Percentiles rank a stretch among this genome's conserved stretches.
Conservation (phyloP, 2,888 invertebrate species). For the Calameuta idolon region DNA sequence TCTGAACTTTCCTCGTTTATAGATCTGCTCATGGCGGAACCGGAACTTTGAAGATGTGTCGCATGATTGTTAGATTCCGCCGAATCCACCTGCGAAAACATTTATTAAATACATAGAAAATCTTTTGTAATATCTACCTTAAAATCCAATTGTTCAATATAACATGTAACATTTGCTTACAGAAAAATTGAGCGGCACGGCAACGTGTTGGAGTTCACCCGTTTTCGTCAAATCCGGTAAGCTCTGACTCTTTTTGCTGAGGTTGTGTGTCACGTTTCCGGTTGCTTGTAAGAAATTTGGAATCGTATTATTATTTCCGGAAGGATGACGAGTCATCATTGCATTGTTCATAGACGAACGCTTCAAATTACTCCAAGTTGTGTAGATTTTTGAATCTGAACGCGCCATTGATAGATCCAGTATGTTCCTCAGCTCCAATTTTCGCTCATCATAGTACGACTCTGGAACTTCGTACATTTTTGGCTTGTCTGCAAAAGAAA, state of each 20-base stretch:
- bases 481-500: slow-evolving; percentile 56
- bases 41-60: slow-evolving; percentile 55
- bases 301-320: slow-evolving; percentile 79
- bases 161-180: slow-evolving; percentile 68
- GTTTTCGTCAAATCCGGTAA: slow-evolving; percentile 76
- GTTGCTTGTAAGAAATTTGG: slow-evolving; percentile 56
- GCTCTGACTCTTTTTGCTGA: slow-evolving; percentile 77
- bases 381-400: slow-evolving; percentile 85
- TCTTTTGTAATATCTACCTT: not conserved
- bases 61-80: slow-evolving; percentile 59
- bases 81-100: slow-evolving; percentile 54
- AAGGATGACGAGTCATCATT: slow-evolving; percentile 76
- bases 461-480: slow-evolving; percentile 57
- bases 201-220: slow-evolving; percentile 46
- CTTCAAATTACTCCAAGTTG: slow-evolving; percentile 90
- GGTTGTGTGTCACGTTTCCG: slow-evolving; percentile 38
- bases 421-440: slow-evolving; percentile 55
- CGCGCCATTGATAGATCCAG: slow-evolving; percentile 85
- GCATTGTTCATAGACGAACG: slow-evolving; percentile 71
- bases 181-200: slow-evolving; percentile 73
- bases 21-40: slow-evolving; percentile 59
- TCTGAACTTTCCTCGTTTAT: slow-evolving; percentile 60
- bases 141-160: not conserved
- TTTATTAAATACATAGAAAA: not conserved
- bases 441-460: slow-evolving; percentile 52